Evolutionary conservation across 2,113 vertebrate species (phyloP), one percentile per base, ranked within the genome.

Genomic region (Albula glossodonta): DNA sequence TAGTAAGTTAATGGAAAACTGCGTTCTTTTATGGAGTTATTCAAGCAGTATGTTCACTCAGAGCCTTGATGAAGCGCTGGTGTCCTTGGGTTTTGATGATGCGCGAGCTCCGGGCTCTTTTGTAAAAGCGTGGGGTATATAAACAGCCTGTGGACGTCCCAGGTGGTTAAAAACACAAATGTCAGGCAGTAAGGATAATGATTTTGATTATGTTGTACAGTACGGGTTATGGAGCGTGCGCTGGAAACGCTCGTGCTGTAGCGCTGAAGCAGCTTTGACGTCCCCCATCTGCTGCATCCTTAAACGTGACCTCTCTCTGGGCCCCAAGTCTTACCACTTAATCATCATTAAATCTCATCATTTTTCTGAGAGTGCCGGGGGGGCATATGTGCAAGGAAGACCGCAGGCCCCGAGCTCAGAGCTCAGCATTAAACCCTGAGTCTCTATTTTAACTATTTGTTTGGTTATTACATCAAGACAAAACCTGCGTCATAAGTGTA

Each of bases 351-450:
- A 83, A 89, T 89, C 91, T 91, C 31, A 91, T 84, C 89, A 90
- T 93, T 92, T 93, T 92, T 87, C 89, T 87, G 90, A 88, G 90
- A 90, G 85, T 88, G 88, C 86, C 84, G 84, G 83, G 86, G 86
- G 89, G 88, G 89, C 84, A 41, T 41, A 41, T 41, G 31, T 41
- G 31, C 31, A 41, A 41, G 31, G 31, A 41, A 41, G 31, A 0
- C 31, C 31, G 31, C 31, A 41, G 31, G 31, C 31, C 31, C 31
- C 31, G 31, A 41, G 31, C 31, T 41, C 31, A 41, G 31, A 41
- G 31, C 31, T 41, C 31, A 41, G 0, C 31, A 41, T 41, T 41
- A 41, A 41, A 41, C 31, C 31, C 31, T 41, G 31, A 41, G 31
- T 41, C 31, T 41, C 31, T 41, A 41, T 41, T 41, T 41, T 41